phyloP scores from a whole-genome alignment of 1,140 invertebrate species.

The Bombus sibiricus region DNA sequence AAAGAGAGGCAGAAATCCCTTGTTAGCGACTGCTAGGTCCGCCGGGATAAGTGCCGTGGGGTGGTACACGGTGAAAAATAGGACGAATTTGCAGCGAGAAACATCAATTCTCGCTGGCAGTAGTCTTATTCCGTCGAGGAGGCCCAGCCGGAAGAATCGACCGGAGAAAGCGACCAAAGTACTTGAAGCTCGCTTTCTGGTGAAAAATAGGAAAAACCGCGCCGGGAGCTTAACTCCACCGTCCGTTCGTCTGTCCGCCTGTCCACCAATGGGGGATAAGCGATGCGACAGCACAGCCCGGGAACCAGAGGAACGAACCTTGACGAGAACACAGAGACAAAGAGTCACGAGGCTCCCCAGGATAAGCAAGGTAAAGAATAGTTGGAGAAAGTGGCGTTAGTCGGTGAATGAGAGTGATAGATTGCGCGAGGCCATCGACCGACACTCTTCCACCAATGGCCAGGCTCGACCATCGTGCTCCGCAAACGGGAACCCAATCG shows the following conservation, averaged over 20 bases:
- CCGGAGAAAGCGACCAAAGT: slow-evolving; percentile 14
- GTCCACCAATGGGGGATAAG: slow-evolving; percentile 58
- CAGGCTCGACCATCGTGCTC: slow-evolving; percentile 51
- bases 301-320: slow-evolving; percentile 27
- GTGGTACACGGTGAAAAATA: slow-evolving; percentile 63
- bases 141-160: not conserved
- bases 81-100: slow-evolving; percentile 64
- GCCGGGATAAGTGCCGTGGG: slow-evolving; percentile 48
- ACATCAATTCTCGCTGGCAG: slow-evolving; percentile 65
- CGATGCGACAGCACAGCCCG: slow-evolving; percentile 61
- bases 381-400: slow-evolving; percentile 41
- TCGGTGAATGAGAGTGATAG: slow-evolving; percentile 69
- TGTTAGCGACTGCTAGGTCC: slow-evolving; percentile 43
- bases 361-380: not conserved
- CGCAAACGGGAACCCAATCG: slow-evolving; percentile 43
- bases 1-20: slow-evolving; percentile 30
- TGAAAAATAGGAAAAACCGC: slow-evolving; percentile 60
- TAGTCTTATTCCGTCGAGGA: slow-evolving; percentile 58
- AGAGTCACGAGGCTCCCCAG: not conserved
- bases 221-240: slow-evolving; percentile 41
- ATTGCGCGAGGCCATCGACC: slow-evolving; percentile 62
- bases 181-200: slow-evolving; percentile 38
- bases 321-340: slow-evolving; percentile 12
- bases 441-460: slow-evolving; percentile 65
- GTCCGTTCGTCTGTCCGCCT: slow-evolving; percentile 54